A percentile compares a stretch with the other conserved stretches of the same genome.
Evolutionary conservation across 1,140 invertebrate species (phyloP).

Genomic region (Aplysia californica): DNA sequence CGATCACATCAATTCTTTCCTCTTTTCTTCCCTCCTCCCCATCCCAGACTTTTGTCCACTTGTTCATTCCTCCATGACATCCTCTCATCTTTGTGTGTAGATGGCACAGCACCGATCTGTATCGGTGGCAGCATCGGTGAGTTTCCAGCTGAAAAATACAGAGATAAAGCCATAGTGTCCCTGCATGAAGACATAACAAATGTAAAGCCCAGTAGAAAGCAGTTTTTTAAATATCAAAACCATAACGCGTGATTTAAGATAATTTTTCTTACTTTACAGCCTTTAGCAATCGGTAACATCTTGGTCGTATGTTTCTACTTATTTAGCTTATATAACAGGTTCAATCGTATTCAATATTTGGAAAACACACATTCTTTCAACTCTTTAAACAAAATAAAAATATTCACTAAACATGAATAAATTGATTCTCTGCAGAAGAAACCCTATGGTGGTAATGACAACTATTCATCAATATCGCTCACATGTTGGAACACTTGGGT

Average conservation of each 20-base stretch:
- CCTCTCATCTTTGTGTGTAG: conserved; percentile 41
- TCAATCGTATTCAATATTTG: too few species aligned
- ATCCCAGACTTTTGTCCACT: conserved; percentile 48
- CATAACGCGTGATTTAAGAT: background rate
- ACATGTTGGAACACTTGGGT: too few species aligned
- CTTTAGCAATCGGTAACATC: background rate
- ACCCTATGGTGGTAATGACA: too few species aligned
- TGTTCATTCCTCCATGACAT: conserved; percentile 54
- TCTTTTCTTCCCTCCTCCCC: conserved; percentile 59
- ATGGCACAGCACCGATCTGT: conserved; percentile 41
- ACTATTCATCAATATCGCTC: too few species aligned
- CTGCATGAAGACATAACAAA: too few species aligned
- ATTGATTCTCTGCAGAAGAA: too few species aligned
- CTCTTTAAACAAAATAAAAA: too few species aligned
- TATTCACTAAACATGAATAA: too few species aligned
- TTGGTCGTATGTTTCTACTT: background rate
- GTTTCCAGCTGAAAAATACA: conserved; percentile 24
- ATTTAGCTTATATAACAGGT: background rate
- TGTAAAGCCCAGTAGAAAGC: too few species aligned
- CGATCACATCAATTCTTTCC: conserved; percentile 7
- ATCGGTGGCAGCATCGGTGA: conserved; percentile 50
- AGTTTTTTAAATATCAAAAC: too few species aligned
- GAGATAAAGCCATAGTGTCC: too few species aligned
- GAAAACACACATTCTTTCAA: too few species aligned
- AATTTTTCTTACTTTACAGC: background rate